Conservation (phyloP, 2,113 vertebrate species). For the Odontophorus gujanensis region DNA sequence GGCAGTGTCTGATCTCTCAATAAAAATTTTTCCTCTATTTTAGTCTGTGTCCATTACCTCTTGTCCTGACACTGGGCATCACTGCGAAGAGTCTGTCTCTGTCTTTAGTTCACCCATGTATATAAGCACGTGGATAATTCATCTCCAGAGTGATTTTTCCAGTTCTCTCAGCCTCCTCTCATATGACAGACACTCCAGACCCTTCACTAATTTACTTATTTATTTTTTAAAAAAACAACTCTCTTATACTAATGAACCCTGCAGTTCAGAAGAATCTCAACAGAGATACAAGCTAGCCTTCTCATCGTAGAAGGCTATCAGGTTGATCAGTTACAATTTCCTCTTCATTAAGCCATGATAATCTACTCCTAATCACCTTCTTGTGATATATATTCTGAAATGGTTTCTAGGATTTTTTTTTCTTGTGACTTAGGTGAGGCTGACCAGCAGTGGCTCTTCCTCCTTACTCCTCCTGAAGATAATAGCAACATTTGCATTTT, state of each 20-base stretch:
- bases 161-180: accelerated
- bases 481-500: background rate
- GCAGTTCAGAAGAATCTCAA: background rate
- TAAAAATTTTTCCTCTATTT: background rate
- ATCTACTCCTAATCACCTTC: background rate
- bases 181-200: background rate
- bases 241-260: background rate
- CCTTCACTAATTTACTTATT: background rate
- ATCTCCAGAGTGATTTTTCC: background rate
- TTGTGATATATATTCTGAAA: background rate
- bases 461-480: background rate
- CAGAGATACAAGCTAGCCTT: background rate
- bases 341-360: background rate
- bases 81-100: no score
- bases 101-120: no score
- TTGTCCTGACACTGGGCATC: background rate
- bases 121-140: no score
- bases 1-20: background rate
- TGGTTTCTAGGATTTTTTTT: background rate
- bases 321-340: background rate
- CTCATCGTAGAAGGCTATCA: background rate
- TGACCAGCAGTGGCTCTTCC: background rate
- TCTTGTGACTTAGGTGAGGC: background rate
- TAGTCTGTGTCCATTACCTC: background rate
- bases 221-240: background rate